Base-by-base conservation (phyloP, 2,113 vertebrate genomes). In the Chlamydotis undulata region DNA sequence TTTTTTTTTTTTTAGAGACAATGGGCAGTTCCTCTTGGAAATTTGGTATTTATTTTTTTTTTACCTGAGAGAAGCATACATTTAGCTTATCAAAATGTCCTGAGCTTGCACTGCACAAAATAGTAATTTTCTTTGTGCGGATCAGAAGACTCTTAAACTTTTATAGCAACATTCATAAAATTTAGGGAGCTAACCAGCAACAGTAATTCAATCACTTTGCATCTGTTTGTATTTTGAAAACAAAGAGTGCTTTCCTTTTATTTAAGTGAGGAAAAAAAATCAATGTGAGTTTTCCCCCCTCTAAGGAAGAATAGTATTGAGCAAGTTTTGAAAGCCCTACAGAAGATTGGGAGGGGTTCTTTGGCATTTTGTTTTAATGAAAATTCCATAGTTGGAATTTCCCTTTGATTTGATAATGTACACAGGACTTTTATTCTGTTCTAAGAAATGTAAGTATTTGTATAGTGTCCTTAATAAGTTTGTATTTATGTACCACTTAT, bases 181-280 rank as follows among this genome's bases (percentile, higher is more conserved):
- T 87, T 83, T 50, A 55, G 24, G 50, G 47, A 73, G 18, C 57
- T 82, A 76, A 80, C 24, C 49, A 79, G 25, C 52, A 82, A 25
- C 39, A 76, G 31, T 53, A 79, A 87, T 90, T 79, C 24, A 79
- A 49, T 69, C 43, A 28, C 22, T 92, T 89, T 87, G 22, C 50
- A 87, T 92, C 17, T 79, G 41, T 87, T 91, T 90, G 26, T 61
- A 39, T 77, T 95, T 63, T 83, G 45, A 89, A 61, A 96, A 80
- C 26, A 76, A 76, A 92, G 67, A 52, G 3, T 47, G 6, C 5
- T 90, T 87, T 94, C 52, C 41, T 67, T 91, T 57, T 28, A 68
- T 64, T 75, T 37, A 82, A 74, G 16, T 11, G 10, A 50, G 4
- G 35, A 35, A 10, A 63, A 49, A 29, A n/a, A 39, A 26, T 23